Conservation (phyloP, 2,113 vertebrate species). For the Plecturocebus donacophilus region DNA sequence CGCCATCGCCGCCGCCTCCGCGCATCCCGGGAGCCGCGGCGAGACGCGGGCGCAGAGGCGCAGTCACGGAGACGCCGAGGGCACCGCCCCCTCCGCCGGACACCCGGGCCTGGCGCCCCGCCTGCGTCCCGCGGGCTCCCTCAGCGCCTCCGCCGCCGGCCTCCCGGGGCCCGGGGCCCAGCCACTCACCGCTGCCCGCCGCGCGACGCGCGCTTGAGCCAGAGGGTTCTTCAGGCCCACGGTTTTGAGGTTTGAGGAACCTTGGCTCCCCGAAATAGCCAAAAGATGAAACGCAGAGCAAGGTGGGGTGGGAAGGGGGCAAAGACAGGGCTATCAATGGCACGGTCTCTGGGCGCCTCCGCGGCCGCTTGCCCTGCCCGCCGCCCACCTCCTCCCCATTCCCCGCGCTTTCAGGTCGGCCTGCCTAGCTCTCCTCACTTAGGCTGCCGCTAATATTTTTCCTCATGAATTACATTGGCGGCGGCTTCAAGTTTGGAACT, state of each 20-base stretch:
- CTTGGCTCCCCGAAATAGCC: neutral
- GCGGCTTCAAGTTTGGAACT: neutral
- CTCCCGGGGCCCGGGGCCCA: no score
- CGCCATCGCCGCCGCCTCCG: conserved; percentile 58
- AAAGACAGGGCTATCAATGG: neutral
- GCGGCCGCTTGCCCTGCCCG: no score
- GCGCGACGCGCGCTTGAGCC: neutral
- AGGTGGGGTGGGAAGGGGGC: neutral
- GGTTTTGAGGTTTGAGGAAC: no score
- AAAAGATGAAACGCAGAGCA: neutral
- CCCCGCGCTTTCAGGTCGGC: neutral
- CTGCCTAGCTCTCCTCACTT: no score
- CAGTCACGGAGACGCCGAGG: conserved; percentile 23
- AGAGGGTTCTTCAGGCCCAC: neutral
- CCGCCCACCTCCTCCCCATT: neutral
- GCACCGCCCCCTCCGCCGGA: conserved; percentile 43
- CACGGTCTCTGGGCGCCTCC: neutral
- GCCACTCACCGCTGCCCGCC: neutral
- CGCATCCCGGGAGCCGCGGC: conserved; percentile 49
- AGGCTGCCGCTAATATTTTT: neutral
- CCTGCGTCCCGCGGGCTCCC: neutral
- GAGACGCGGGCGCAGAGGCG: conserved; percentile 29
- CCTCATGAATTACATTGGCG: neutral
- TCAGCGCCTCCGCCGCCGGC: neutral
- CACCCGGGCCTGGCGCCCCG: neutral